Conservation (phyloP, 2,888 invertebrate genomes). For the Nomada ruficornis region DNA sequence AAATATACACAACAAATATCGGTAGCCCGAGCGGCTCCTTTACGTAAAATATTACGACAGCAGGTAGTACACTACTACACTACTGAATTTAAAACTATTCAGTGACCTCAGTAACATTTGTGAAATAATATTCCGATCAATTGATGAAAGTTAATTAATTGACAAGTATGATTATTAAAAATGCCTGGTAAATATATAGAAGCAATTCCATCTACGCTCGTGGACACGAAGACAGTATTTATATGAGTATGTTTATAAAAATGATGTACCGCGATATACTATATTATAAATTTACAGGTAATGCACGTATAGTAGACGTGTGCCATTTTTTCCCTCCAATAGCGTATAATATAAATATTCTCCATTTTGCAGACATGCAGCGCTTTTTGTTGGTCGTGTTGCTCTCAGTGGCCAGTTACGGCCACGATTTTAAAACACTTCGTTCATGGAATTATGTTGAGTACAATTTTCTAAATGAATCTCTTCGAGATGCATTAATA, state of each 20-base stretch:
- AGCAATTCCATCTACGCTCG: too few relatives aligned
- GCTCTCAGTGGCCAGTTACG: conserved; percentile 64
- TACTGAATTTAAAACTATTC: neutral
- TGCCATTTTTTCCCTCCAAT: too few relatives aligned
- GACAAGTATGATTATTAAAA: neutral
- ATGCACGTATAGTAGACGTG: too few relatives aligned
- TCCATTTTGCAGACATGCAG: conserved; percentile 68
- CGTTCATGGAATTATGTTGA: conserved; percentile 79
- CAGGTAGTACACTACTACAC: neutral
- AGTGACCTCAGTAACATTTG: neutral
- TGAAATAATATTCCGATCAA: neutral
- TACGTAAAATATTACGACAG: conserved; percentile 1
- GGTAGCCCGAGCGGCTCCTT: neutral
- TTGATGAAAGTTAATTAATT: neutral
- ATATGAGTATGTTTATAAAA: too few relatives aligned
- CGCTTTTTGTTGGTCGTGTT: conserved; percentile 65
- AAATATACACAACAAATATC: neutral
- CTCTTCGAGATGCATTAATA: conserved; percentile 79
- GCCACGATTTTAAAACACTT: conserved; percentile 72
- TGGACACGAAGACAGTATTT: too few relatives aligned
- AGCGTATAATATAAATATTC: neutral
- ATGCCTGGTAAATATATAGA: neutral
- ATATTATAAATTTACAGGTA: too few relatives aligned
- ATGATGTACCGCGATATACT: too few relatives aligned
- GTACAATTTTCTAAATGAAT: conserved; percentile 79